phyloP scores from a whole-genome alignment of 2,113 vertebrate genomes.

The Steatornis caripensis region DNA sequence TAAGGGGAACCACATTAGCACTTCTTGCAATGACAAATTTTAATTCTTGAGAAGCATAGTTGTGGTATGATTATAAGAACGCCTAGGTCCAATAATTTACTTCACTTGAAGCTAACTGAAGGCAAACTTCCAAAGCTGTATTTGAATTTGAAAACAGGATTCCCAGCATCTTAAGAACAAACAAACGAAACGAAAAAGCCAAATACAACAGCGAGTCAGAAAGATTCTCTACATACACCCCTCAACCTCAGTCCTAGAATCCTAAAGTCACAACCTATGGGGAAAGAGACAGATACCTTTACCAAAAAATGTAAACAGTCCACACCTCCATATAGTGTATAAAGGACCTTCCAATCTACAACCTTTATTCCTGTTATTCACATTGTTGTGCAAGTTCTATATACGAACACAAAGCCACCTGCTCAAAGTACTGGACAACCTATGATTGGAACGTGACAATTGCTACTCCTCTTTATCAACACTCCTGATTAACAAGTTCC shows the following conservation, averaged over 20 bases:
- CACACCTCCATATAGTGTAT: background rate
- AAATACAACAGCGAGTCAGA: background rate
- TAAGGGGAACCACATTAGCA: background rate
- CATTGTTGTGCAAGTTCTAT: background rate
- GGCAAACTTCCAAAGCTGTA: background rate
- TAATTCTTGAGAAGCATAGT: background rate
- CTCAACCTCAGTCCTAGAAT: background rate
- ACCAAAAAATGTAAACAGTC: background rate
- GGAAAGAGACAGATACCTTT: background rate
- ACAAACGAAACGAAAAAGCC: background rate
- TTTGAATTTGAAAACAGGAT: background rate
- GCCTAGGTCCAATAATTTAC: background rate
- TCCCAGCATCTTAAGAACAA: background rate
- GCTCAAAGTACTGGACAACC: background rate
- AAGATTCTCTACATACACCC: background rate
- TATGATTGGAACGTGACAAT: background rate
- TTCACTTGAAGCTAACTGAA: background rate
- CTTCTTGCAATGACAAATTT: background rate
- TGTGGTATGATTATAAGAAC: background rate
- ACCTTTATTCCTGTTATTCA: background rate
- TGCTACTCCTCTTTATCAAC: background rate
- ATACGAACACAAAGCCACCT: background rate
- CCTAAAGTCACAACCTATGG: too few relatives aligned
- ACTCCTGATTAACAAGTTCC: background rate
- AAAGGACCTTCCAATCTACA: background rate